Percentiles rank a stretch among this genome's conserved stretches.
Conservation (phyloP, 2,113 vertebrate species). For the Sceloporus tristichus region DNA sequence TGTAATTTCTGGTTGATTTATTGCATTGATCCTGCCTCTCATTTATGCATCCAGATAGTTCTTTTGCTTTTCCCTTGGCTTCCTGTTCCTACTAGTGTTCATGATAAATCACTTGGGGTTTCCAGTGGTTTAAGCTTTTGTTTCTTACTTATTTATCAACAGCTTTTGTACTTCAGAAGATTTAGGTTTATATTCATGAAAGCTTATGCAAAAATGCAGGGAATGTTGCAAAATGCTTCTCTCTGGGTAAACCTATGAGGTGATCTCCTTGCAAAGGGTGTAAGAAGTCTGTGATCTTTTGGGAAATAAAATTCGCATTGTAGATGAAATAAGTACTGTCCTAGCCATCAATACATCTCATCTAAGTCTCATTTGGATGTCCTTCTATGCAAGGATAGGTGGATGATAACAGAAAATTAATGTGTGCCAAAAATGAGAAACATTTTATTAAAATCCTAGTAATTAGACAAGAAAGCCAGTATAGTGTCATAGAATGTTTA, state of each 20-base stretch:
- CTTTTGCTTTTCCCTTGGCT: neutral
- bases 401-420: slow-evolving; percentile 18
- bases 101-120: slow-evolving; percentile 4
- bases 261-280: too few species aligned
- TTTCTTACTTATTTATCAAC: neutral
- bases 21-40: neutral
- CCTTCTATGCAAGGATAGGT: neutral
- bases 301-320: neutral
- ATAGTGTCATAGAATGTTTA: neutral
- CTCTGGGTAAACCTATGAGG: neutral
- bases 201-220: neutral
- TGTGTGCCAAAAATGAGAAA: neutral
- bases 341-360: neutral
- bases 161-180: neutral
- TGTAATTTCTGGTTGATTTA: neutral
- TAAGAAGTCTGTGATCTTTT: neutral
- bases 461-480: neutral
- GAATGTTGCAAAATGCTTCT: neutral
- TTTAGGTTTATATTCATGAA: too few species aligned
- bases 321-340: neutral
- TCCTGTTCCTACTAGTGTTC: neutral
- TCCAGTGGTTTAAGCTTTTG: neutral
- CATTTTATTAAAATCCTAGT: neutral
- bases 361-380: neutral
- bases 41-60: neutral